phyloP scores from a whole-genome alignment of 2,797 vertebrate genomes.

The Hydrophis major region DNA sequence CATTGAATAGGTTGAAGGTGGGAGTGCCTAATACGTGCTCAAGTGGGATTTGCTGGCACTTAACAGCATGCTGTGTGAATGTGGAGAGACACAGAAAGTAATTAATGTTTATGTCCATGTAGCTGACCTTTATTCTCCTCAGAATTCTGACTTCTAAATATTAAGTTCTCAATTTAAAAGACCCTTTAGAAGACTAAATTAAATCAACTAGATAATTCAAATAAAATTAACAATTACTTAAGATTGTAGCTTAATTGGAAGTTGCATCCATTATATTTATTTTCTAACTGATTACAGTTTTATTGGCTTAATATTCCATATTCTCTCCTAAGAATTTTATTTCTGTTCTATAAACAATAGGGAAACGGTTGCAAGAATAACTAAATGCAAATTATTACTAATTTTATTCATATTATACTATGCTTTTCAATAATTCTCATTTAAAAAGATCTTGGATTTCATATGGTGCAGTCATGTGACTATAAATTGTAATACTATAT shows the following conservation, averaged over 20 bases:
- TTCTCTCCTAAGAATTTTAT: not conserved
- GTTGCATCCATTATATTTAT: not conserved
- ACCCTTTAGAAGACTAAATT: not conserved
- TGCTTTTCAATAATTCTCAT: not conserved
- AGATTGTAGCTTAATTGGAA: not conserved
- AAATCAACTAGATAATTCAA: not conserved
- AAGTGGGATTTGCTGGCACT: not conserved
- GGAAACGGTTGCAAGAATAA: not conserved
- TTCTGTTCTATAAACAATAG: not conserved
- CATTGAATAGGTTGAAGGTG: not conserved
- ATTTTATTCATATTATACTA: not conserved
- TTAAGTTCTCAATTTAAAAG: not conserved
- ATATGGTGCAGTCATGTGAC: not conserved
- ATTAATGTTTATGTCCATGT: not conserved
- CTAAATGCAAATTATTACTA: not conserved
- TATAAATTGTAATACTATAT: not conserved
- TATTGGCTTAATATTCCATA: not conserved
- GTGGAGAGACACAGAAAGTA: not conserved
- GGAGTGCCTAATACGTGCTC: not conserved
- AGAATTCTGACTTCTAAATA: not conserved
- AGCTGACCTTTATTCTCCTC: not conserved
- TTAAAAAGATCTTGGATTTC: not conserved
- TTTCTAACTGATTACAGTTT: not conserved
- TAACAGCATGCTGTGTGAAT: not conserved
- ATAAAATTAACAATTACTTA: not conserved